These are phyloP conservation scores for Melanostoma scalare DNA, from an alignment of 2,888 invertebrate species.

Conservation along the genomic window DNA sequence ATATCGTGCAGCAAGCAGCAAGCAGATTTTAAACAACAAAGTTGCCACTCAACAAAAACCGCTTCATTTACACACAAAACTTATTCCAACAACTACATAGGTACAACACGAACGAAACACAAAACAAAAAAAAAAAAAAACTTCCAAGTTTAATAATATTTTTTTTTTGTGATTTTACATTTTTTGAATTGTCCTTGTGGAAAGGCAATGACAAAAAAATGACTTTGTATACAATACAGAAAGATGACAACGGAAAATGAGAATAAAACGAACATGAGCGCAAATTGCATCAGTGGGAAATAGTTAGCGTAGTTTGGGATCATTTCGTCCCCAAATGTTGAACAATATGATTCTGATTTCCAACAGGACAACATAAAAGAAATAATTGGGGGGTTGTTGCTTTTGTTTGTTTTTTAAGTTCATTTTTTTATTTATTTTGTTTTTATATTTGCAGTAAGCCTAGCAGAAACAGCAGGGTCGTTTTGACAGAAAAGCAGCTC, in stretches of 20 bases:
- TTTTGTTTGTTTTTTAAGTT: neutral
- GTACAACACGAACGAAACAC: conserved; percentile 17
- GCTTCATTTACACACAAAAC: conserved; percentile 48
- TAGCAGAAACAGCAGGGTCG: conserved; percentile 11
- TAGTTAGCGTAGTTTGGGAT: conserved; percentile 54
- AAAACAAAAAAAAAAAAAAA: neutral
- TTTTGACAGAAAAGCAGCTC: conserved; percentile 29
- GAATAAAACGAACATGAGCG: conserved; percentile 22
- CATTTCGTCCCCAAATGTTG: conserved; percentile 55
- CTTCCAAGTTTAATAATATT: conserved; percentile 3
- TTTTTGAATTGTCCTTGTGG: neutral
- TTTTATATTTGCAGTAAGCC: no score
- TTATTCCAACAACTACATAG: neutral
- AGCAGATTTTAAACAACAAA: conserved; percentile 45
- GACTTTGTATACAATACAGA: neutral
- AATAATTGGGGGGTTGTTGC: conserved; percentile 1
- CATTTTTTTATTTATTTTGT: neutral
- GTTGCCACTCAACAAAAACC: conserved; percentile 51
- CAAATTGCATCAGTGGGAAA: conserved; percentile 55
- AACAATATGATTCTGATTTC: conserved; percentile 59
- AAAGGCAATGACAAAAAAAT: neutral
- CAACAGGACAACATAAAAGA: conserved; percentile 22
- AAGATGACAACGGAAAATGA: neutral
- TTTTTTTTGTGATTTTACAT: neutral
- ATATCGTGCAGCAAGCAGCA: neutral